phyloP scores from a whole-genome alignment of 2,888 invertebrate species.

The Clunio marinus region DNA sequence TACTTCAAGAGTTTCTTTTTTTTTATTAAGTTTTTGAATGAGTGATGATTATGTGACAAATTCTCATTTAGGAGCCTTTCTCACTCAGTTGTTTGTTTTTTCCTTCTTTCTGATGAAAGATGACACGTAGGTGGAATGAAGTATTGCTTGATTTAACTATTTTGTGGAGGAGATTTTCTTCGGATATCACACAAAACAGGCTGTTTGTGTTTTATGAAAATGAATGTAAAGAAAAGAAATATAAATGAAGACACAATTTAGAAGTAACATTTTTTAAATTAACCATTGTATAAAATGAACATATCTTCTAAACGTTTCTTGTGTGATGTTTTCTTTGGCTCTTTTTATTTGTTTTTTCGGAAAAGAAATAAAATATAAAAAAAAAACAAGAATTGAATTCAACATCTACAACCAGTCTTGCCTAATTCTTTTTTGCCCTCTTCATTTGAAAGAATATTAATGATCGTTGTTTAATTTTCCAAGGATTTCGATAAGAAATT shows the following conservation, averaged over 20 bases:
- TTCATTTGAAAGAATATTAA: conserved; percentile 21
- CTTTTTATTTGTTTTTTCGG: not conserved
- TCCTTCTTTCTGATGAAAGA: conserved; percentile 12
- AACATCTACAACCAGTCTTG: conserved; percentile 8
- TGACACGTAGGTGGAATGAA: conserved; percentile 32
- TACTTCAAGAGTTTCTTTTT: too few relatives aligned
- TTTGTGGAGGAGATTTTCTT: conserved; percentile 34
- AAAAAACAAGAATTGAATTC: too few relatives aligned
- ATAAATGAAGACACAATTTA: conserved; percentile 20
- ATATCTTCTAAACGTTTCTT: conserved; percentile 10
- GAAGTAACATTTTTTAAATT: not conserved
- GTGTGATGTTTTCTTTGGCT: not conserved
- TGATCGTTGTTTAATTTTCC: conserved; percentile 19
- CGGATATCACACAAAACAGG: not conserved
- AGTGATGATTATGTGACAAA: conserved; percentile 38
- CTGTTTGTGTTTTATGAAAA: conserved; percentile 4
- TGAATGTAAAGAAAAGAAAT: not conserved
- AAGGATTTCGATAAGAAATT: conserved; percentile 27
- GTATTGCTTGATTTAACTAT: not conserved
- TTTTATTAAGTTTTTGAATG: conserved; percentile 20
- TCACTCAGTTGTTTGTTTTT: too few relatives aligned
- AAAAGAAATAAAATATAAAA: conserved; percentile 6
- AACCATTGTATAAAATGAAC: conserved; percentile 20
- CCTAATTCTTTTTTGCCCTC: not conserved
- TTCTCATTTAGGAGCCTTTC: conserved; percentile 16